Base-by-base conservation (phyloP, 2,113 vertebrate species). In the Scophthalmus maximus region DNA sequence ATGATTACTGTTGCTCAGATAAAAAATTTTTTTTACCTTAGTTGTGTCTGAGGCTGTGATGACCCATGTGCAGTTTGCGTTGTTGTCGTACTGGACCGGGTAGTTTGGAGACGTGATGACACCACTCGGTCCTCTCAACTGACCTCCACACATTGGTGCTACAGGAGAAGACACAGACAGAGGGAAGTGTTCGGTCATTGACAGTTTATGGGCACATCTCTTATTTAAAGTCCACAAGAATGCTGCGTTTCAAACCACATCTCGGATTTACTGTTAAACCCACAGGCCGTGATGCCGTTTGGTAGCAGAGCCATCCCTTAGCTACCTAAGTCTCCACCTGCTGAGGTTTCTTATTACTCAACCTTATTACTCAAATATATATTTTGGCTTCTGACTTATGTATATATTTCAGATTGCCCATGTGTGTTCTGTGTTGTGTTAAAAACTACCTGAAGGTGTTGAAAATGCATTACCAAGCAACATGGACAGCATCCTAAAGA, bases 11-110 rank as follows among this genome's bases (percentile, higher is more conserved):
- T 15, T 15, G 36, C 36, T 38, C 1, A 14, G 15, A 4, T 1
- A 38, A 38, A 38, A 5, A 38, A 14, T 42, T 11, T 29, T n/a
- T 29, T 27, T 88, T 93, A 99, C 97, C 97, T 98, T 99, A 61
- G 95, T 92, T 0, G 91, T 90, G 67, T 98, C 97, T 25, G 97
- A 94, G 0, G 97, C 95, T 0, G 96, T 95, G 93, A 99, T 98
- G 89, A 99, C 92, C 98, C 98, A 99, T 44, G 98, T 95, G n/a
- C 97, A 99, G 92, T 98, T 98, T 25, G 97, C 96, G 0, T 98
- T 98, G 94, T 97, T 99, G 89, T 99, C 98, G 5, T 99, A 99
- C 29, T 98, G 97, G 51, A 99, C 97, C 0, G 98, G 98, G 73
- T 95, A 99, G 90, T 99, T 99, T 47, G 97, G 98, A 36, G 97